Percentiles rank a stretch among this genome's conserved stretches.
phyloP scores from a whole-genome alignment of 2,888 invertebrate genomes.

The Calliopum simillimum region DNA sequence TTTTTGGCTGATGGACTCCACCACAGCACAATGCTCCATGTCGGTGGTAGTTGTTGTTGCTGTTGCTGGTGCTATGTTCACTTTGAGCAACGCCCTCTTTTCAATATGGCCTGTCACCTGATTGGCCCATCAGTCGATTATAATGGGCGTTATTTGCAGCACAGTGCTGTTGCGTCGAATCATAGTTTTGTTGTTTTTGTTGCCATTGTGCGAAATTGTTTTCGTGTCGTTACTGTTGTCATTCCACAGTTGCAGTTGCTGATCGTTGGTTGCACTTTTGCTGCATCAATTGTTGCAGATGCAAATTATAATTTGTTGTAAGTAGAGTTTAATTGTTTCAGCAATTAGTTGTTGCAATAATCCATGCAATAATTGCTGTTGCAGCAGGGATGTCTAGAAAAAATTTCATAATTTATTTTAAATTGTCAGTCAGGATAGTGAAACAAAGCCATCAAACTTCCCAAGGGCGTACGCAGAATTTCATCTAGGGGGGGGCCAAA shows the following conservation, averaged over 20 bases:
- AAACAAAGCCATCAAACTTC: too few species aligned
- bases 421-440: too few species aligned
- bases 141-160: conserved; percentile 51
- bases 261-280: neutral
- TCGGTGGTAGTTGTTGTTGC: conserved; percentile 35
- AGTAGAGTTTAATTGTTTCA: conserved; percentile 26
- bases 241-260: conserved; percentile 12
- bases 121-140: conserved; percentile 51
- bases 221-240: neutral
- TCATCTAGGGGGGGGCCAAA: too few species aligned
- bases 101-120: conserved; percentile 60
- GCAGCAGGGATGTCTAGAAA: too few species aligned
- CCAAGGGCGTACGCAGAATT: too few species aligned
- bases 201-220: neutral
- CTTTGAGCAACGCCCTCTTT: conserved; percentile 54
- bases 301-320: neutral
- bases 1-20: conserved; percentile 24
- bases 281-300: neutral
- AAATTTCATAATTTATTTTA: too few species aligned
- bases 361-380: neutral
- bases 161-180: conserved; percentile 22
- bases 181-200: conserved; percentile 26
- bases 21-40: conserved; percentile 33
- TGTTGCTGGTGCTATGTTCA: conserved; percentile 20
- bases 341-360: conserved; percentile 28